Conservation (phyloP, 2,113 vertebrate species). For the Recurvirostra avosetta region DNA sequence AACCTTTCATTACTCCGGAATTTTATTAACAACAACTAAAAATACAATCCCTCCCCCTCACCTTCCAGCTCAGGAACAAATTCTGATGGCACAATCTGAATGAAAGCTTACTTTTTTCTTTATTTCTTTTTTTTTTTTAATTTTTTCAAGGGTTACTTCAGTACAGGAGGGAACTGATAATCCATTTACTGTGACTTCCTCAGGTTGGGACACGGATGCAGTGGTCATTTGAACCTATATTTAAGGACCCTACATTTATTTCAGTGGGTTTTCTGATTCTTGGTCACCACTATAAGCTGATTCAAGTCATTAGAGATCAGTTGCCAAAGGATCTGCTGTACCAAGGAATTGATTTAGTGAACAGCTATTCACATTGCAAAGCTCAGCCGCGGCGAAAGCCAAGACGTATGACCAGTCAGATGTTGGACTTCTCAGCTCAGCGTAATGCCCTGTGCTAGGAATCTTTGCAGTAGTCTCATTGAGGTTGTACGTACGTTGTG, state of each 20-base stretch:
- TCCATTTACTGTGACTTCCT: not conserved
- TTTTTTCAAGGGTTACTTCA: not conserved
- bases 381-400: not conserved
- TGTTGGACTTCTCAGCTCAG: not conserved
- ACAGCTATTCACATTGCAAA: not conserved
- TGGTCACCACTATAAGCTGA: not conserved
- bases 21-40: not conserved
- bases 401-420: not conserved
- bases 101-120: not conserved
- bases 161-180: not conserved
- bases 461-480: not conserved
- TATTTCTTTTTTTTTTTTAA: no score
- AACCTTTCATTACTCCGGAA: not conserved
- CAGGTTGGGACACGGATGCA: not conserved
- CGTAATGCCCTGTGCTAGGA: not conserved
- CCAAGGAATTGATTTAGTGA: not conserved
- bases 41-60: rapidly evolving
- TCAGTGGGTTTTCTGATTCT: not conserved
- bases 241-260: not conserved
- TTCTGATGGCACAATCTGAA: not conserved
- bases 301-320: not conserved
- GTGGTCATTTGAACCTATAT: not conserved
- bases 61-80: not conserved
- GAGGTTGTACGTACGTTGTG: not conserved
- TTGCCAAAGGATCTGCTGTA: not conserved